Base-by-base conservation (phyloP, 2,797 vertebrate species). In the Enteromius radiatus region DNA sequence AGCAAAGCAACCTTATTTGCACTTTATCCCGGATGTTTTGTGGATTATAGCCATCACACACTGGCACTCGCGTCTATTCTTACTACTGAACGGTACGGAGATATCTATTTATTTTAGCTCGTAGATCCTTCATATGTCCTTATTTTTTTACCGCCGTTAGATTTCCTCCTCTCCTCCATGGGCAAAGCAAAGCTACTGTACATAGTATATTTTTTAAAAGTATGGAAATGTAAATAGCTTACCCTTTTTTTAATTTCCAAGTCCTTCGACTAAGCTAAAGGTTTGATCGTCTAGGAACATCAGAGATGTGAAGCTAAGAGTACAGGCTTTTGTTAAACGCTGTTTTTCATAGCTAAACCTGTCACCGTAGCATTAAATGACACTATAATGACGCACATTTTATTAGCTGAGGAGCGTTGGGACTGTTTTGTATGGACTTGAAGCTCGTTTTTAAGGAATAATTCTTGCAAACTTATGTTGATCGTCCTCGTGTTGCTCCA, bases 101-200 rank as follows among this genome's bases (percentile, higher is more conserved):
- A 86, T 63, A 54, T 73, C 47, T 87, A 85, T 85, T 84, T 86
- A 80, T 86, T 81, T 82, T 84, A 83, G 65, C 23, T 87, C 77
- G 79, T 36, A 79, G 74, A 64, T 82, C 84, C 0, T 54, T 49
- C 82, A 78, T 79, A 68, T 17, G 43, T 82, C 65, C 49, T 73
- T 77, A 26, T 82, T 80, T 70, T 86, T 85, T 77, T 89, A 78
- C 59, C 69, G 10, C 84, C 43, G 3, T 54, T 75, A 82, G 84
- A 86, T 84, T 77, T 67, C 31, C 87, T 82, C 47, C 81, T 87
- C 69, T 88, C 83, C 61, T 84, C 87, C 86, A 87, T 84, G 82
- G 83, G 78, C 84, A 84, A 43, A 87, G 83, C 86, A 83, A 86
- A 87, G 88, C 87, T 89, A 89, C 87, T 90, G 87, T 89, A 92